phyloP scores from a whole-genome alignment of 37 sponge, comb jelly and placozoan genomes.

The Corticium candelabrum region DNA sequence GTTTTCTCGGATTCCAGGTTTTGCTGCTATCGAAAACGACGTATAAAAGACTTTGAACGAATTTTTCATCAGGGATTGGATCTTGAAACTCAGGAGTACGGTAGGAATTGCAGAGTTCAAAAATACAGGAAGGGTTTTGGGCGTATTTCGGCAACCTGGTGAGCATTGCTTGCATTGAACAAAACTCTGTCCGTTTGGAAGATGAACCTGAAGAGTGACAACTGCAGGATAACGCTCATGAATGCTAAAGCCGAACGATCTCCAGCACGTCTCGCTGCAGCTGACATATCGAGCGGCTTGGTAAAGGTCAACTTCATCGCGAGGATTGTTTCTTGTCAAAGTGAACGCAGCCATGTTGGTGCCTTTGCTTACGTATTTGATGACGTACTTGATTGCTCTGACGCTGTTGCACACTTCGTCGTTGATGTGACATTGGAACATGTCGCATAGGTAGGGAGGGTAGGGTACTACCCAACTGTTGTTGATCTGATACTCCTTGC shows the following conservation, averaged over 20 bases:
- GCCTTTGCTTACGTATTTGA: constrained; percentile 48
- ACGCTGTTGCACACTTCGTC: constrained; percentile 36
- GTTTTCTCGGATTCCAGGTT: constrained; percentile 27
- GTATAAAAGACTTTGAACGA: constrained; percentile 25
- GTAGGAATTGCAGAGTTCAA: constrained; percentile 13
- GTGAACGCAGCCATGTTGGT: constrained; percentile 18
- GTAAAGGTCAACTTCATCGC: constrained; percentile 26
- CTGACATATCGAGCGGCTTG: constrained; percentile 25
- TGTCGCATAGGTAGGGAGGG: constrained; percentile 16
- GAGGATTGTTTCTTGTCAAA: background rate
- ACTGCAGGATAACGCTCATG: constrained; percentile 38
- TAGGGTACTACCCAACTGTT: constrained; percentile 52
- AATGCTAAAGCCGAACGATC: constrained; percentile 33
- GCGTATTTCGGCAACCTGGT: background rate
- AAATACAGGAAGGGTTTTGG: too few species aligned
- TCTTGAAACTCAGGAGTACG: background rate
- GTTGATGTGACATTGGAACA: constrained; percentile 30
- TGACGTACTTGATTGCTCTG: constrained; percentile 45
- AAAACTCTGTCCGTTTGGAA: constrained; percentile 33
- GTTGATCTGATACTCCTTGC: constrained; percentile 12
- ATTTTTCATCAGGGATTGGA: constrained; percentile 9
- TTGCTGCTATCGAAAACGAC: constrained; percentile 9
- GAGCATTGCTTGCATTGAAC: constrained; percentile 26
- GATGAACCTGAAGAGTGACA: constrained; percentile 26
- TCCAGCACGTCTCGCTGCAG: constrained; percentile 31